Base-by-base conservation (phyloP, 2,888 invertebrate genomes). In the Hydroisotoma schaefferi region DNA sequence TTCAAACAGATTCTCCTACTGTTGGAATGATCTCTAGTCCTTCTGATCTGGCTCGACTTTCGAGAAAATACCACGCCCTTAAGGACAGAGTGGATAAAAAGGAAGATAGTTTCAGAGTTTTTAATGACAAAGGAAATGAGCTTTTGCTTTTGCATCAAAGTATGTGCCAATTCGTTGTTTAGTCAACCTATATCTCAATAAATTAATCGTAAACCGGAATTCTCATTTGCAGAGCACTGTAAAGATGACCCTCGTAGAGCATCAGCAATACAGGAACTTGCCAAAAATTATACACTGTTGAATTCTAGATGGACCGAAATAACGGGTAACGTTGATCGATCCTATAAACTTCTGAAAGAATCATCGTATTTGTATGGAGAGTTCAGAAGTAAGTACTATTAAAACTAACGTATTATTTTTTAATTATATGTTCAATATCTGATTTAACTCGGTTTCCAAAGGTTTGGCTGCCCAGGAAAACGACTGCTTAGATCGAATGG, bases 401-500 rank as follows among this genome's bases (percentile, higher is more conserved):
- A 26, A 51, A 33, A 57, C 23, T 15, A 59, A 10, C 23, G 46
- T 51, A 52, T 1, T 63, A 8, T 8, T 22, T 18, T 55, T 44
- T 23, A 4, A 51, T 44, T 55, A 51, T 22, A 26, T 51, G 28
- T 23, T 28, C 12, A 48, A 26, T 8, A 26, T 38, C 46, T 49
- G 46, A 56, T 58, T 59, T n/a, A n/a, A n/a, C n/a, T n/a, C n/a
- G n/a, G 55, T 57, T 37, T 49, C 62, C 78, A 80, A 84, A 79
- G 88, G 87, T 63, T 80, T 88, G 75, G 82, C 90, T 65, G 86
- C 88, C 68, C 86, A 87, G 75, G 87, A 88, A 79, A 83, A 81
- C 61, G 87, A 87, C 27, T 91, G 90, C 84, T 80, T 91, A 73
- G 88, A 88, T 75, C 85, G 87, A 67, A 79, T 93, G 73, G 86